Conservation (phyloP, 2,888 invertebrate species). For the Meandrusa payeni region DNA sequence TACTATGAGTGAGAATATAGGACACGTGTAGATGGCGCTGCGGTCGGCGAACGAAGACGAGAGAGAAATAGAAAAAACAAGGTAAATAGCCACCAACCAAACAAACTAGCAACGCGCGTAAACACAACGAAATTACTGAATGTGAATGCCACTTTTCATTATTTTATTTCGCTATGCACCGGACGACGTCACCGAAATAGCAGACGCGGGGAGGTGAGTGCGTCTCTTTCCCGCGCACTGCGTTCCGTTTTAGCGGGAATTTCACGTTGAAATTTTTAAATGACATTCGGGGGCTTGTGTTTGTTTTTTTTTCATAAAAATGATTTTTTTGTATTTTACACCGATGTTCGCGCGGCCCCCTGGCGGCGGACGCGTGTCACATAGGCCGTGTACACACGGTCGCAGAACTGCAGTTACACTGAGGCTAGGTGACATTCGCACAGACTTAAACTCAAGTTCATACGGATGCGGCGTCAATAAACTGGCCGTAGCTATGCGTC, state of each 20-base stretch:
- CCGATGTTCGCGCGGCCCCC: conserved; percentile 31
- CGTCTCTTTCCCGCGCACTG: conserved; percentile 63
- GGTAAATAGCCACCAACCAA: conserved; percentile 54
- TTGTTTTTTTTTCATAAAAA: conserved; percentile 46
- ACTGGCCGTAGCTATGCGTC: conserved; percentile 51
- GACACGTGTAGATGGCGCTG: conserved; percentile 61
- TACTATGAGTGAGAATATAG: conserved; percentile 40
- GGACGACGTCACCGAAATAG: conserved; percentile 71
- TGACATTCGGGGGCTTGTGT: conserved; percentile 46
- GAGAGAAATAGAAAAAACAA: conserved; percentile 40
- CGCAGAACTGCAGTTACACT: conserved; percentile 65
- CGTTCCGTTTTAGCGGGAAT: conserved; percentile 42
- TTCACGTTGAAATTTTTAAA: conserved; percentile 54
- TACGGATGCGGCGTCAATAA: conserved; percentile 67
- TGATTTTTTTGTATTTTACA: conserved; percentile 25
- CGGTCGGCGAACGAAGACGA: conserved; percentile 37
- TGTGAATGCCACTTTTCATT: conserved; percentile 79
- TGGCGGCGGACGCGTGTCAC: conserved; percentile 34
- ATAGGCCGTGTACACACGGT: conserved; percentile 59
- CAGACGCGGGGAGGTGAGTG: conserved; percentile 50
- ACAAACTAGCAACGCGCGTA: conserved; percentile 78
- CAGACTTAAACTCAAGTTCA: conserved; percentile 74
- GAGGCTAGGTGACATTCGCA: conserved; percentile 76
- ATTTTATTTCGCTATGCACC: conserved; percentile 75
- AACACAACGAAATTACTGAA: conserved; percentile 79